These are phyloP conservation scores for Stomatorhinus walkeri DNA, from an alignment of 2,797 vertebrate genomes.

Conservation along the genomic window DNA sequence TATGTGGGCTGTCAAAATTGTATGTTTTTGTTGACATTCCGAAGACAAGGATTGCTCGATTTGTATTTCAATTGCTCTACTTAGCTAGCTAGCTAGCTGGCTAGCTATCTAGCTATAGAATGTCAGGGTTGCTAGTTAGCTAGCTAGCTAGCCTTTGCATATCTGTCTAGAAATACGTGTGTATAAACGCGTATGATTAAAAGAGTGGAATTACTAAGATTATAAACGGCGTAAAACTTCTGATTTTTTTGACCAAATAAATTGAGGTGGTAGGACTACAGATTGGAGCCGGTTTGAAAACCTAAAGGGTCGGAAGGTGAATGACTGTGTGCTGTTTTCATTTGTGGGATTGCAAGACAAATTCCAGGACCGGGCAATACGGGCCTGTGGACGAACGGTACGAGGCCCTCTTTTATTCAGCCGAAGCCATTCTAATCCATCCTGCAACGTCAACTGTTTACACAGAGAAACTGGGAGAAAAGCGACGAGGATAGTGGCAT, in stretches of 20 bases:
- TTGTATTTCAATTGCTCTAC: slow-evolving; percentile 51
- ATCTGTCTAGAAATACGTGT: slow-evolving; percentile 46
- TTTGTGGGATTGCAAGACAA: slow-evolving; percentile 45
- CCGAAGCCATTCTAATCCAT: slow-evolving; percentile 66
- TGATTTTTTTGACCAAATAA: slow-evolving; percentile 14
- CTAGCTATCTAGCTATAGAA: slow-evolving; percentile 30
- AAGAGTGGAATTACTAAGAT: slow-evolving; percentile 47
- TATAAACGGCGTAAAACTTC: slow-evolving; percentile 67
- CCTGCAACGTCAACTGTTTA: slow-evolving; percentile 44
- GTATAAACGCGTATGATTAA: slow-evolving; percentile 19
- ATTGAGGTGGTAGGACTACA: slow-evolving; percentile 33
- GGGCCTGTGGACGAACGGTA: slow-evolving; percentile 66
- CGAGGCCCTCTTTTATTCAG: slow-evolving; percentile 65
- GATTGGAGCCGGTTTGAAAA: slow-evolving; percentile 59
- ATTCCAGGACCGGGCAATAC: slow-evolving; percentile 58
- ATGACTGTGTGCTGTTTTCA: slow-evolving; percentile 56
- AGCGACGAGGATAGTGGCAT: slow-evolving; percentile 31
- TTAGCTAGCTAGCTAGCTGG: slow-evolving; percentile 36
- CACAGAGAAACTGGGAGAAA: slow-evolving; percentile 31
- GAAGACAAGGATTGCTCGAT: slow-evolving; percentile 67
- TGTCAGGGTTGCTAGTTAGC: slow-evolving; percentile 54
- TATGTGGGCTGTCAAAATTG: slow-evolving; percentile 68
- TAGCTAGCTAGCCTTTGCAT: slow-evolving; percentile 46
- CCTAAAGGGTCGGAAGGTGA: slow-evolving; percentile 41
- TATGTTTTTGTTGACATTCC: slow-evolving; percentile 54